Evolutionary conservation across 1,140 invertebrate genomes (phyloP).

Genomic region (Trichomalopsis sarcophagae): DNA sequence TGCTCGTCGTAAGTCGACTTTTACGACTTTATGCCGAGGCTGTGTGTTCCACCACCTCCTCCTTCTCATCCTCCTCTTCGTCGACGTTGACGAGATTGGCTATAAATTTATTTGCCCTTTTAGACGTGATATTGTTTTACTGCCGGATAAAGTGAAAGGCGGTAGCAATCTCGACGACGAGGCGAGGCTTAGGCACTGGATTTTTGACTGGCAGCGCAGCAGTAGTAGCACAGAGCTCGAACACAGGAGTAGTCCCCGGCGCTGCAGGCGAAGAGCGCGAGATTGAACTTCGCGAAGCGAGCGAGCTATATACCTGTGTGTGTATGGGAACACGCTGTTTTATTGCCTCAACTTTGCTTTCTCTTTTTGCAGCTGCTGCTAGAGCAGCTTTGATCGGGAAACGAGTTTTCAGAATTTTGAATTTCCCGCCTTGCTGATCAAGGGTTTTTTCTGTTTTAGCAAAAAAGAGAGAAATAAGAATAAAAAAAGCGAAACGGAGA

Average conservation of each 20-base stretch:
- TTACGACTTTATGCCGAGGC: slow-evolving; percentile 36
- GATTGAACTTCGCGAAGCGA: background rate
- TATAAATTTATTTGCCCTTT: slow-evolving; percentile 70
- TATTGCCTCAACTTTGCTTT: background rate
- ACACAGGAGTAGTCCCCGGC: background rate
- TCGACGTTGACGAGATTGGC: slow-evolving; percentile 65
- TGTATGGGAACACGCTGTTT: background rate
- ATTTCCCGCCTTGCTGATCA: background rate
- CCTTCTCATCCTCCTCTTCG: background rate
- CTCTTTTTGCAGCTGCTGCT: background rate
- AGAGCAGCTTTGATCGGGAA: background rate
- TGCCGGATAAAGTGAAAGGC: slow-evolving; percentile 61
- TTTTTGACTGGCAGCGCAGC: slow-evolving; percentile 9
- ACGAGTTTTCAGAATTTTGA: background rate
- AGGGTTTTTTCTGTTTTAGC: background rate
- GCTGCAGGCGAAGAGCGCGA: background rate
- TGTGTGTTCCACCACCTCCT: background rate
- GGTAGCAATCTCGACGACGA: slow-evolving; percentile 27
- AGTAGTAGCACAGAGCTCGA: too few relatives aligned
- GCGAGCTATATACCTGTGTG: background rate
- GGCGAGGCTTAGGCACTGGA: background rate
- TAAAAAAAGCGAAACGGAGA: background rate
- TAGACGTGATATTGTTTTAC: slow-evolving; percentile 68
- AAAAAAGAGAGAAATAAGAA: background rate
- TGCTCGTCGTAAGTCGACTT: slow-evolving; percentile 14